Percentiles rank a stretch among this genome's conserved stretches.
Evolutionary conservation across 2,113 vertebrate genomes (phyloP).

Genomic region (Vulpes vulpes): DNA sequence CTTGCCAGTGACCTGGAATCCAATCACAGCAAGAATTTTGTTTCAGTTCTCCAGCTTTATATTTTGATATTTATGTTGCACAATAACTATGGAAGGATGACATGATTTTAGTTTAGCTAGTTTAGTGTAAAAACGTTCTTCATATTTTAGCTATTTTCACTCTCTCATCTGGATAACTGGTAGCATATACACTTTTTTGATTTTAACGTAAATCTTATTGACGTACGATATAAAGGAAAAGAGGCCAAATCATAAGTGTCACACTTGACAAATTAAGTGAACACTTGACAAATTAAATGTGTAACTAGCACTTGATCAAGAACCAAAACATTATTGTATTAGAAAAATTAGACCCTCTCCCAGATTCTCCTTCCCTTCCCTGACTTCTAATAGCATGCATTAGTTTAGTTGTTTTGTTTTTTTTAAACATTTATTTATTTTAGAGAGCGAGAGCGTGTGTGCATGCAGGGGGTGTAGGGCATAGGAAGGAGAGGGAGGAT

Average conservation of each 20-base stretch:
- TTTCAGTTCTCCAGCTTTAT: background rate
- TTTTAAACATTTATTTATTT: background rate
- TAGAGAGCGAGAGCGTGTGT: background rate
- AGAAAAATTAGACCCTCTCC: background rate
- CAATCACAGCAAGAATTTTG: background rate
- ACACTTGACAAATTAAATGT: background rate
- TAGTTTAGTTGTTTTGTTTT: background rate
- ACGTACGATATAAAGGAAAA: slow-evolving; percentile 7
- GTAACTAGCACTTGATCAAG: background rate
- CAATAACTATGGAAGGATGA: background rate
- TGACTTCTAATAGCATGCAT: background rate
- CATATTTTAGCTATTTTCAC: background rate
- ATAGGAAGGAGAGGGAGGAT: background rate
- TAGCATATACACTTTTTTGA: background rate
- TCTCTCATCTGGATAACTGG: background rate
- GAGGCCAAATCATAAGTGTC: background rate
- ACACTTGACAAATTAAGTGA: background rate
- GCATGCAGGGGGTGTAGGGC: background rate
- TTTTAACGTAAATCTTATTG: background rate
- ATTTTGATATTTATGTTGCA: background rate
- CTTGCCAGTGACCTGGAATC: background rate
- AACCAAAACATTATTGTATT: accelerated
- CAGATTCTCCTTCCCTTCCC: too few relatives aligned
- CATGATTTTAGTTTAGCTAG: background rate
- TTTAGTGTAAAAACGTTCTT: background rate